Evolutionary conservation across 2,888 invertebrate species (phyloP).

Genomic region (Mactromeris polynyma): DNA sequence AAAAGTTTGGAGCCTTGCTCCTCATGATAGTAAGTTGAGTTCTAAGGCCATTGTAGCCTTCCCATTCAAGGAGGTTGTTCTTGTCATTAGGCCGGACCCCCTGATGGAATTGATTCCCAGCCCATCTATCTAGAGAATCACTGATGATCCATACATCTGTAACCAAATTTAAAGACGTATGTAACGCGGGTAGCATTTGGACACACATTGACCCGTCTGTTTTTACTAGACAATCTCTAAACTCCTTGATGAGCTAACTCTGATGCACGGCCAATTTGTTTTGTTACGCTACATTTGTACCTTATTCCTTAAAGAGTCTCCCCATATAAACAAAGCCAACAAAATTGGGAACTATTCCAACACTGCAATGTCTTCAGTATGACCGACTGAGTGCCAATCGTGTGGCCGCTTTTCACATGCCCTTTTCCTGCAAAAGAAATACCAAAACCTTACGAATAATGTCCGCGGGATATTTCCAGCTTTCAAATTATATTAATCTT

Average conservation of each 20-base stretch:
- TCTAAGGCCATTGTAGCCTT: constrained; percentile 24
- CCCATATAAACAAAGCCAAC: constrained; percentile 37
- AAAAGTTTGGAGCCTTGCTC: constrained; percentile 23
- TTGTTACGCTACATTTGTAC: neutral
- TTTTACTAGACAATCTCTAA: constrained; percentile 30
- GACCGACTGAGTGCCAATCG: constrained; percentile 22
- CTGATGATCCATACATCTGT: constrained; percentile 50
- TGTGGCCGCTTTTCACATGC: constrained; percentile 36
- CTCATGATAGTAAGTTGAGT: neutral
- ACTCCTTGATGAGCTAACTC: constrained; percentile 29
- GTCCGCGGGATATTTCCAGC: too few relatives aligned
- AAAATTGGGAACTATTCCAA: constrained; percentile 45
- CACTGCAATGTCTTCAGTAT: constrained; percentile 45
- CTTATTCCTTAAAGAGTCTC: constrained; percentile 32
- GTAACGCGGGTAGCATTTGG: constrained; percentile 28
- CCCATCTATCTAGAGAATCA: constrained; percentile 40
- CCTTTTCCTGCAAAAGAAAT: constrained; percentile 44
- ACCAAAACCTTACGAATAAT: too few relatives aligned
- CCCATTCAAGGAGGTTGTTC: constrained; percentile 17
- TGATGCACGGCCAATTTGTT: constrained; percentile 44
- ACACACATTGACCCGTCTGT: constrained; percentile 50
- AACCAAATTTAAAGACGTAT: constrained; percentile 28
- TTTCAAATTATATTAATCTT: too few relatives aligned
- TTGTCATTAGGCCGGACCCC: neutral
- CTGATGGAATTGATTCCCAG: constrained; percentile 10